Conservation (phyloP, 2,888 invertebrate species). For the Baccha elongata region DNA sequence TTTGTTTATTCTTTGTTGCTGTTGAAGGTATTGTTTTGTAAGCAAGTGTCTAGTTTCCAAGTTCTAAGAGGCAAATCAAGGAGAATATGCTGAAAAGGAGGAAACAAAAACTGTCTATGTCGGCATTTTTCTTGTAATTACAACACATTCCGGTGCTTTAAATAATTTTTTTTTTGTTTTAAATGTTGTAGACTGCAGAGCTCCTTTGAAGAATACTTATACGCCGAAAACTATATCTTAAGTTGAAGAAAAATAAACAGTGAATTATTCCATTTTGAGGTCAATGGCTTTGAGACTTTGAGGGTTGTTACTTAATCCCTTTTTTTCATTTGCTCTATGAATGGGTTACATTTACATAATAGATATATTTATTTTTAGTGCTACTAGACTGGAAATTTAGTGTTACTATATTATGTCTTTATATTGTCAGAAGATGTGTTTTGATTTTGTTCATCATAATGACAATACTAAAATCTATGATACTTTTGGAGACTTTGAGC, state of each 20-base stretch:
- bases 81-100: not conserved
- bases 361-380: no score
- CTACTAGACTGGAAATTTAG: no score
- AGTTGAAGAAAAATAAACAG: conserved; percentile 2
- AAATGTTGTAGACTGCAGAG: conserved; percentile 27
- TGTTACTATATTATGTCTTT: no score
- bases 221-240: conserved; percentile 34
- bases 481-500: no score
- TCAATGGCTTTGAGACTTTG: conserved; percentile 69
- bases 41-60: conserved; percentile 49
- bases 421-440: no score
- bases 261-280: conserved; percentile 57
- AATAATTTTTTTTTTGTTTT: conserved; percentile 12
- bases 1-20: conserved; percentile 6
- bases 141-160: conserved; percentile 62
- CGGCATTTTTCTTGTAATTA: conserved; percentile 63
- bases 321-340: no score
- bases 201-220: conserved; percentile 52
- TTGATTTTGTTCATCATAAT: no score
- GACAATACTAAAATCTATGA: no score
- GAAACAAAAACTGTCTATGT: conserved; percentile 20
- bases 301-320: conserved; percentile 44
- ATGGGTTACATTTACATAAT: no score
- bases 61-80: conserved; percentile 35
- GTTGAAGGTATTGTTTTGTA: not conserved